phyloP scores from a whole-genome alignment of 2,113 vertebrate genomes.

The Procavia capensis region DNA sequence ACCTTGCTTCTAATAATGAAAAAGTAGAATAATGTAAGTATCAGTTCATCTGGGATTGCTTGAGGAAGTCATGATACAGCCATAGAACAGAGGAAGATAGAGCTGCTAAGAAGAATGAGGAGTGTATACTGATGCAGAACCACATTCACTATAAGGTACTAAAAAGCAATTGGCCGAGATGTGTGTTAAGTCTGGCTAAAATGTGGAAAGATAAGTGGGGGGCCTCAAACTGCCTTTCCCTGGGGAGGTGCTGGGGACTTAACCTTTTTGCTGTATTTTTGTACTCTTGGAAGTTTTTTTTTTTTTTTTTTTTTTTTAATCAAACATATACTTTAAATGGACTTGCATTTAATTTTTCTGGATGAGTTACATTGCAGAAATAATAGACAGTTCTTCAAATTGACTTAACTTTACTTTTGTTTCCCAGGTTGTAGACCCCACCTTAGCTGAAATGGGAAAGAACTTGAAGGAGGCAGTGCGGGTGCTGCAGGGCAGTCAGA shows the following conservation, averaged over 20 bases:
- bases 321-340: not conserved
- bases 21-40: not conserved
- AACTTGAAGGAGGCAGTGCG: constrained; percentile 96
- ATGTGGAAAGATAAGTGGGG: not conserved
- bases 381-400: not conserved
- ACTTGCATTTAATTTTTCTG: constrained; percentile 34
- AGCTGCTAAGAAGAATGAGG: not conserved
- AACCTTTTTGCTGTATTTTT: not conserved
- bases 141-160: not conserved
- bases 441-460: constrained; percentile 94
- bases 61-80: not conserved
- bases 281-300: not conserved
- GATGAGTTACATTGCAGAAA: constrained; percentile 3
- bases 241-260: not conserved
- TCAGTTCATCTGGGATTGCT: not conserved
- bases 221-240: not conserved
- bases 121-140: not conserved
- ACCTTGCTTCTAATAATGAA: not conserved
- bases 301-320: constrained; percentile 17
- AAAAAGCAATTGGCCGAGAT: not conserved
- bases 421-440: constrained; percentile 91
- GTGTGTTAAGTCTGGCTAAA: not conserved
- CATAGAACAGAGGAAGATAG: not conserved
- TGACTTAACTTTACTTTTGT: not conserved
- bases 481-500: constrained; percentile 93